A percentile compares a stretch with the other conserved stretches of the same genome.
These are phyloP conservation scores for Eunapius fragilis DNA, from an alignment of 37 sponge, comb jelly and placozoan species.

Conservation along the genomic window DNA sequence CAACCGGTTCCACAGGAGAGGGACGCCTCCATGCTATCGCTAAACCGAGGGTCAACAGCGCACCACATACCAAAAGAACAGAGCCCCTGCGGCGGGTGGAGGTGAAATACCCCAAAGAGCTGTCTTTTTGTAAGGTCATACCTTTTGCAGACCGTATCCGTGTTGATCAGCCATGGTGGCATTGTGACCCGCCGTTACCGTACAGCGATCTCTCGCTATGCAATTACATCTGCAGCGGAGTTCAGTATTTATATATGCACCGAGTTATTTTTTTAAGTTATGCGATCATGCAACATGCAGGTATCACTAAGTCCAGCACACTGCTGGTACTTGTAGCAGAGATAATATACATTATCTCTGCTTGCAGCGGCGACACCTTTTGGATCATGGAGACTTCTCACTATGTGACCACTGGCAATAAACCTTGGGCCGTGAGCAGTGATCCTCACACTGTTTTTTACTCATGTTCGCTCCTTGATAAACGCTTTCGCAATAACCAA, in stretches of 20 bases:
- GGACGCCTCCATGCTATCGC: slow-evolving; percentile 25
- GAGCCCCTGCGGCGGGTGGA: not conserved
- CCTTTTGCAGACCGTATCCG: no score
- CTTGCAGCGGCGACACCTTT: slow-evolving; percentile 15
- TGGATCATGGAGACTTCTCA: slow-evolving; percentile 39
- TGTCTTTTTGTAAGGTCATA: no score
- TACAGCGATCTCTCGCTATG: no score
- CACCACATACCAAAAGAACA: not conserved
- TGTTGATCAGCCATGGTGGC: no score
- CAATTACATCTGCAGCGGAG: no score
- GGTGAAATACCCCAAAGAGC: no score
- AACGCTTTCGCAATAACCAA: slow-evolving; percentile 49
- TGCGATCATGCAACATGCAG: slow-evolving; percentile 2
- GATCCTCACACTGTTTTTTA: slow-evolving; percentile 86
- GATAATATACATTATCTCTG: no score
- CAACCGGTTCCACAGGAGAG: slow-evolving; percentile 40
- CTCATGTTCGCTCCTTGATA: slow-evolving; percentile 90
- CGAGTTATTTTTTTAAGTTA: no score
- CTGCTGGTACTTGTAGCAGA: slow-evolving; percentile 27
- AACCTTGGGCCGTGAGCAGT: slow-evolving; percentile 81
- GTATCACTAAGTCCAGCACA: slow-evolving; percentile 48
- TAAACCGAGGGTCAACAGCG: not conserved
- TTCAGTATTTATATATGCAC: no score
- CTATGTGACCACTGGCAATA: slow-evolving; percentile 21
- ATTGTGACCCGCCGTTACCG: no score